These are phyloP conservation scores for Tamandua tetradactyla DNA, from an alignment of 2,797 vertebrate genomes.

Conservation along the genomic window DNA sequence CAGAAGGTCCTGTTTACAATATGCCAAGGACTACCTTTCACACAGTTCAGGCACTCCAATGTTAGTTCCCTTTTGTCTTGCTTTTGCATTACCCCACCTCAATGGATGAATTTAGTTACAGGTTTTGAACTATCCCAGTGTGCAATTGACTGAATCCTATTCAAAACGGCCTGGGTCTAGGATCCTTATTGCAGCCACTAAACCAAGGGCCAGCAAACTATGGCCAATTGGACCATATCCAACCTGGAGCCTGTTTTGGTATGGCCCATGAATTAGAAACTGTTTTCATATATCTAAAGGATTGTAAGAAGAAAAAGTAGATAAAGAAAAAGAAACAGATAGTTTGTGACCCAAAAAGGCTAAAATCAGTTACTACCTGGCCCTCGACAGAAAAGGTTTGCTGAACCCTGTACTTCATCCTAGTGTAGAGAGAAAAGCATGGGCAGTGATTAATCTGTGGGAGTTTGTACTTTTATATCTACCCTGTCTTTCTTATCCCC, in stretches of 20 bases:
- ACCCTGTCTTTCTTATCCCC: background rate
- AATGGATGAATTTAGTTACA: background rate
- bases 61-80: background rate
- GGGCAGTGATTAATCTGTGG: background rate
- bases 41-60: background rate
- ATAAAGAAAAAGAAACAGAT: background rate
- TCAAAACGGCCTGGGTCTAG: background rate
- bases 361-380: background rate
- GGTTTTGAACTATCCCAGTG: background rate
- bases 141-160: background rate
- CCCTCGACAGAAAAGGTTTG: background rate
- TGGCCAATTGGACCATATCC: background rate
- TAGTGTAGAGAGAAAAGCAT: background rate
- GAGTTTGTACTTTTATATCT: background rate
- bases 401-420: background rate
- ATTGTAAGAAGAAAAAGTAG: background rate
- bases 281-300: background rate
- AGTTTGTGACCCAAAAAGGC: background rate
- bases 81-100: background rate
- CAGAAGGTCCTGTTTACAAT: too few species aligned
- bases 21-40: background rate
- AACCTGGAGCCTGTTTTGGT: background rate
- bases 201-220: conserved; percentile 1
- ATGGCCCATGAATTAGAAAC: background rate
- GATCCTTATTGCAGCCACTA: conserved; percentile 3